Base-by-base conservation (phyloP, 2,113 vertebrate genomes). In the Pipra filicauda region DNA sequence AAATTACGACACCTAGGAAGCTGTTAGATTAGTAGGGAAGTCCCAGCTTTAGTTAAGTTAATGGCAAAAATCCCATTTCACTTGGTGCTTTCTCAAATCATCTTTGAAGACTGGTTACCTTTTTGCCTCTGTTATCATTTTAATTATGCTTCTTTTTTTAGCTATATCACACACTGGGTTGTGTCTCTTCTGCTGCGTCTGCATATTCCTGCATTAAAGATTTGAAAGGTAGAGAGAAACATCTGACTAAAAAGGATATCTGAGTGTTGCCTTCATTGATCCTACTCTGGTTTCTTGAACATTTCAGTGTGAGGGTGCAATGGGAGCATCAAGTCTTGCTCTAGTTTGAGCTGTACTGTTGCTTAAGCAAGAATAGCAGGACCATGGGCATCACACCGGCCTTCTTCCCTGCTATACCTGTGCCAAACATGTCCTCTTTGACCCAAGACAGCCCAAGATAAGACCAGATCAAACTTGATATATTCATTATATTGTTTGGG, bases 401-500 rank as follows among this genome's bases (percentile, higher is more conserved):
- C 70, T 43, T 20, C 9, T 83, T 6, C 35, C 21, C 12, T 35
- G 2, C 3, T 20, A 0, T 5, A 15, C 5, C 52, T 19, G 11
- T 44, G 37, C 12, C 31, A 46, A 51, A 41, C 39, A 9, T 30
- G 6, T 3, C 2, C 54, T 72, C 19, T 39, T 51, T 0, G 0
- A 65, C 27, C 22, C 35, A 37, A 49, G 20, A 23, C 23, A 62
- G 31, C 6, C 41, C 62, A 48, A 62, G 51, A 14, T 7, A 31
- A 69, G 59, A 44, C 4, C 66, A 58, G 28, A 73, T 49, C 46
- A 37, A 61, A 33, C 22, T 33, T 35, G 12, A 31, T 30, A 7
- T 4, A 9, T 35, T 54, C 0, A 2, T 33, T 4, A 28, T n/a
- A 62, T 6, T 67, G 3, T 5, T 2, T 7, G 8, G 0, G 9